Conservation (phyloP, 2,113 vertebrate genomes). For the Cyrtonyx montezumae region DNA sequence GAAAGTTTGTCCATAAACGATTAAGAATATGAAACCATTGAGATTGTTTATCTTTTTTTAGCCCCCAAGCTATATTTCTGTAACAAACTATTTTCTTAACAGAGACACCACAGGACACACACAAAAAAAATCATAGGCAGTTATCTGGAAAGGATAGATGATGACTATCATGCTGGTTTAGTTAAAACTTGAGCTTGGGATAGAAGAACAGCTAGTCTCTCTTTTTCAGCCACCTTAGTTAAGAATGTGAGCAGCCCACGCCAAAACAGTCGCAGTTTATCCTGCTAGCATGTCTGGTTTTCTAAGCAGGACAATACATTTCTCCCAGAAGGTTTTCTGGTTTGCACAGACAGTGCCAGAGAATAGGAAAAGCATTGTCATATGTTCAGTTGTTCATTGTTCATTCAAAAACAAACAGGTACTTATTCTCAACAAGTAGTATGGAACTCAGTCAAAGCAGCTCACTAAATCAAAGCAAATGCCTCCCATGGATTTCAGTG, state of each 20-base stretch:
- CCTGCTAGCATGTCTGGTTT: conserved; percentile 34
- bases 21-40: not conserved
- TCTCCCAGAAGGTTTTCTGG: not conserved
- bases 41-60: not conserved
- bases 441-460: not conserved
- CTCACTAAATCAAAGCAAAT: not conserved
- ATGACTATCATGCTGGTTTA: conserved; percentile 58
- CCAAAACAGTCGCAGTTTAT: conserved; percentile 7
- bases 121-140: not conserved
- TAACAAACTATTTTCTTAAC: not conserved
- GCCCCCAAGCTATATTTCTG: not conserved
- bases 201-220: conserved; percentile 53
- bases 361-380: not conserved
- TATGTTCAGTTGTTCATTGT: not conserved
- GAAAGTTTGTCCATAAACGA: not conserved
- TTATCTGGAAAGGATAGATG: conserved; percentile 28
- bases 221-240: conserved; percentile 73
- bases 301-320: conserved; percentile 41
- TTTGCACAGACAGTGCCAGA: not conserved
- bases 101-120: conserved; percentile 7
- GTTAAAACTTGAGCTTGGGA: conserved; percentile 30
- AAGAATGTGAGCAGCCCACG: conserved; percentile 68
- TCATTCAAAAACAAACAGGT: not conserved
- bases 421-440: not conserved
- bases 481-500: not conserved